Conservation (phyloP, 2,888 invertebrate species). For the Apodemia hepburni region DNA sequence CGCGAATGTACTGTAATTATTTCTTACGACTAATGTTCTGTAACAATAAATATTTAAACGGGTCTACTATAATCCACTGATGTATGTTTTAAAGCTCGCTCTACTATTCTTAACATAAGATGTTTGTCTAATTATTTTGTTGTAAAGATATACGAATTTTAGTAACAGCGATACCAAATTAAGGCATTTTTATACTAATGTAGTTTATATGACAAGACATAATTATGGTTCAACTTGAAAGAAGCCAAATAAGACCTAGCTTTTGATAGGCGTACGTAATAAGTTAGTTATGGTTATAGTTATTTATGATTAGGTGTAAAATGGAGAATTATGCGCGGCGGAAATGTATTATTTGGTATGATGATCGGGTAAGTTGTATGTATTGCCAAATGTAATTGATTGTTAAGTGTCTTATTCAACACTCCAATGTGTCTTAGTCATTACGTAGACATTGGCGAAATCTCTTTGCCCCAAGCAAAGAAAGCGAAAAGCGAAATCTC, state of each 20-base stretch:
- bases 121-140: constrained; percentile 31
- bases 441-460: too few relatives aligned
- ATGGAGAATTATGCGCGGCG: constrained; percentile 40
- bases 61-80: neutral
- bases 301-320: constrained; percentile 42
- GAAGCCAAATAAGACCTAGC: constrained; percentile 77
- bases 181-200: constrained; percentile 58
- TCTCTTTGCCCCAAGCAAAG: too few relatives aligned
- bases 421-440: too few relatives aligned
- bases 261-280: constrained; percentile 53
- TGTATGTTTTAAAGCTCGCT: neutral
- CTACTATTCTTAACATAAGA: constrained; percentile 15
- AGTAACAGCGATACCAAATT: constrained; percentile 67
- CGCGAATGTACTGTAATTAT: neutral
- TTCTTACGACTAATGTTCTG: neutral
- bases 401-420: too few relatives aligned
- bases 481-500: too few relatives aligned
- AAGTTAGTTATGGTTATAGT: constrained; percentile 42
- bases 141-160: constrained; percentile 47
- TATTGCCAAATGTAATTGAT: constrained; percentile 4
- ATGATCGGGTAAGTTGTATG: constrained; percentile 33
- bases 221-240: constrained; percentile 78
- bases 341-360: constrained; percentile 61
- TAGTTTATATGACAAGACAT: constrained; percentile 65
- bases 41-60: neutral